phyloP scores from a whole-genome alignment of 2,113 vertebrate genomes.

The Hydrolagus affinis region DNA sequence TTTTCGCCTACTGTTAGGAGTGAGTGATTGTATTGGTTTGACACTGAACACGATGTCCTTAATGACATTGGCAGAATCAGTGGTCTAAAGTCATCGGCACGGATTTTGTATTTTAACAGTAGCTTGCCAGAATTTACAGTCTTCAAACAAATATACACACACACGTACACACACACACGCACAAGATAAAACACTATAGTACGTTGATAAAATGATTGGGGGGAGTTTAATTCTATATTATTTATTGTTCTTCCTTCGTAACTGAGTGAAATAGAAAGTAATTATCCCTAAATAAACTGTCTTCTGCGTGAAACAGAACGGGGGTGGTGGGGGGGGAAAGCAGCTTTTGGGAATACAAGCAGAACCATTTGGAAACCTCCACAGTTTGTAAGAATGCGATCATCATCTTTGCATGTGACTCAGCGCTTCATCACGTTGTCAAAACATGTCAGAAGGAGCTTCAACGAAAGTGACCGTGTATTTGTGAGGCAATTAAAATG shows the following conservation, averaged over 20 bases:
- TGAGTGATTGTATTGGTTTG: not conserved
- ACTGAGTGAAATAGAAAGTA: not conserved
- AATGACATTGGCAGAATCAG: slow-evolving; percentile 19
- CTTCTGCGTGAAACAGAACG: not conserved
- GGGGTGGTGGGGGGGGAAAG: too few relatives aligned
- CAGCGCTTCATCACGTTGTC: too few relatives aligned
- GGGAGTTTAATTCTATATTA: not conserved
- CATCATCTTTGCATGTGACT: not conserved
- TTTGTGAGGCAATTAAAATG: slow-evolving; percentile 22
- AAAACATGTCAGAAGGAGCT: not conserved
- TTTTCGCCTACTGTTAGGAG: not conserved
- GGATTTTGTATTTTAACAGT: not conserved
- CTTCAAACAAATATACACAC: not conserved
- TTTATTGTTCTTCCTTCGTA: not conserved
- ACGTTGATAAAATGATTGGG: not conserved
- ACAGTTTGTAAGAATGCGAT: too few relatives aligned
- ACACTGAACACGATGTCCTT: slow-evolving; percentile 11
- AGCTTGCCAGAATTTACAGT: not conserved
- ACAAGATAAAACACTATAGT: not conserved
- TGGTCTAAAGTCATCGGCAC: not conserved
- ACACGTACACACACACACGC: not conserved
- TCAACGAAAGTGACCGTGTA: slow-evolving; percentile 1
- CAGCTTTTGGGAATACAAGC: too few relatives aligned
- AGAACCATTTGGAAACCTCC: too few relatives aligned
- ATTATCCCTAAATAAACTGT: not conserved